Base-by-base conservation (phyloP, 2,797 vertebrate species). In the Scyliorhinus canicula region DNA sequence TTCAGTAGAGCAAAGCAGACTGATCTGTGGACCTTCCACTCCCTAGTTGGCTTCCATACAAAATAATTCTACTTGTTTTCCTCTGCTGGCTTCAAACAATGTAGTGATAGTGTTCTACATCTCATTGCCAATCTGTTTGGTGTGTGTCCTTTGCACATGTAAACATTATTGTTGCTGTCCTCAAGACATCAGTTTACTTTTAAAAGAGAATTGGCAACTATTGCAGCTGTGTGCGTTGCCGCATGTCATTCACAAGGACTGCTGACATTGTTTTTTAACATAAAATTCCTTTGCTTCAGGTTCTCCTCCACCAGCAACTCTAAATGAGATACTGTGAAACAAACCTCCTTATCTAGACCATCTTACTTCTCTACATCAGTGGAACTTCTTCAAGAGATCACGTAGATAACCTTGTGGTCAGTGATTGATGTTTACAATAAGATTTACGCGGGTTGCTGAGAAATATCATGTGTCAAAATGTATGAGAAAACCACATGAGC, bases 1-100 rank as follows among this genome's bases (percentile, higher is more conserved):
- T 60, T 90, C 86, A 90, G 86, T 90, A 28, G 88, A 91, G 57
- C 88, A 91, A 40, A 40, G 57, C 52, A 91, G 57, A 90, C 86
- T 35, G n/a, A 90, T 91, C 88, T 91, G 24, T 91, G 19, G 57
- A 63, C 88, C 88, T 63, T 91, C n/a, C 88, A 40, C 88, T 63
- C 88, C 88, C 19, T 90, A 24, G 35, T 50, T 91, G 88, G 88
- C 88, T 91, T 91, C 57, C n/a, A 44, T 65, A 91, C 88, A 91
- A 91, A 91, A 91, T 91, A 63, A 63, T 63, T 91, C 88, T 24
- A 65, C 85, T 57, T 24, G 88, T 91, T 91, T 91, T 63, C 88
- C 88, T 91, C 88, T 91, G 57, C n/a, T 91, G n/a, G 57, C 16
- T 91, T 91, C 57, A 91, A 91, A 40, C 88, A 63, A 60, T 57